Evolutionary conservation across 1,140 invertebrate species (phyloP), one percentile per base, ranked within the genome.

Genomic region (Drosophila sp.): DNA sequence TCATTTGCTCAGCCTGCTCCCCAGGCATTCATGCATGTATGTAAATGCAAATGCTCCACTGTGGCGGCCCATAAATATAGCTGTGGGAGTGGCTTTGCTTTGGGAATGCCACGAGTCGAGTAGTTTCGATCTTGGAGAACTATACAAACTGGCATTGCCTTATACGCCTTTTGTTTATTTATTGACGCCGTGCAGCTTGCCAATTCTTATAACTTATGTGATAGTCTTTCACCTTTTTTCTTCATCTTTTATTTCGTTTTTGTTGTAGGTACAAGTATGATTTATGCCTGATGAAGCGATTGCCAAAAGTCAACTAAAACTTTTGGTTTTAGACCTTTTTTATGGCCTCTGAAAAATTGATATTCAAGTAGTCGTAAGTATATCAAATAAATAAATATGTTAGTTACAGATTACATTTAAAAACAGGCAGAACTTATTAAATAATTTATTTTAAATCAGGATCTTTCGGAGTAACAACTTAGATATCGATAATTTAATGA

Each of bases 91-190:
- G 78, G 78, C 54, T 46, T 45, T 51, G 27, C 4, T 13, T 58
- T 69, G 69, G 43, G 56, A 67, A 61, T 64, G 48, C 34, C 14
- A 53, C 54, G 50, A 61, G 59, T 38, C 11, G 25, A 46, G 66
- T 86, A 86, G 81, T 87, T 87, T 69, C 27, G 81, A 72, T 78
- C 81, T 86, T 86, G 71, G 82, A 86, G 82, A 76, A 76, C 66
- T 64, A 41, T 40, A 58, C 38, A 16, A 14, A 71, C 34, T 21
- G 32, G 51, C 45, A 65, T 76, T 54, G 74, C 72, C 72, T 67
- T 73, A 76, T 73, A 87, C 75, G 82, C 78, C 81, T 82, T 80
- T 79, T 87, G 82, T 87, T 89, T 87, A 87, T 87, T 87, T 87
- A 87, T 87, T 89, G 82, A 82, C 75, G 82, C 79, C 63, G 67